Percentiles rank a stretch among this genome's conserved stretches.
phyloP scores from a whole-genome alignment of 2,113 vertebrate genomes.

The Diphyllodes magnificus region DNA sequence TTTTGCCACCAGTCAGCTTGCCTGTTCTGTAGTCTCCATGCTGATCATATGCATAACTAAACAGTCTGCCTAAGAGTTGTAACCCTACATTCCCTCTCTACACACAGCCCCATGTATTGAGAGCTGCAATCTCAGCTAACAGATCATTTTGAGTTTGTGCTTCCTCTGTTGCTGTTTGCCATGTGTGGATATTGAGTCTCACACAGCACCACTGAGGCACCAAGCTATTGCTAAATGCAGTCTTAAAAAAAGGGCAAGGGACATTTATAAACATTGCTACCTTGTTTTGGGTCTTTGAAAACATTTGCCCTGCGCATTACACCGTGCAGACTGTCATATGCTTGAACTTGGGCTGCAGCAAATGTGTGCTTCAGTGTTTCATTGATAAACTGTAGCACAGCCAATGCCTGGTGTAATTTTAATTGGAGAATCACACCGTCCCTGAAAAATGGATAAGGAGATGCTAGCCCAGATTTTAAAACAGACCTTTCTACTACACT shows the following conservation, averaged over 20 bases:
- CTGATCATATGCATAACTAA: background rate
- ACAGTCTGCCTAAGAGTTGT: background rate
- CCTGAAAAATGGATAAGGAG: background rate
- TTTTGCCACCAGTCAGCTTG: background rate
- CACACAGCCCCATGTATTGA: accelerated
- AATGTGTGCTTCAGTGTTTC: background rate
- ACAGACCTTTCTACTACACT: background rate
- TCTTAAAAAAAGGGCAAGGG: background rate
- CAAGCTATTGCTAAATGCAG: background rate
- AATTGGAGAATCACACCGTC: background rate
- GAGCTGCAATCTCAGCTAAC: background rate
- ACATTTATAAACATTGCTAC: background rate
- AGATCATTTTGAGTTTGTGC: background rate
- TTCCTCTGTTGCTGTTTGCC: background rate
- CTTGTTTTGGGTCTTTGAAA: background rate
- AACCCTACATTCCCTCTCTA: background rate
- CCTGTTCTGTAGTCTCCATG: background rate
- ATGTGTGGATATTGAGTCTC: background rate
- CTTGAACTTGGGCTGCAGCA: background rate
- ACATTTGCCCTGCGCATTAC: background rate
- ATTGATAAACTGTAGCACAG: background rate
- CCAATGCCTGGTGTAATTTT: background rate
- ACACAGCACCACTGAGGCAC: background rate
- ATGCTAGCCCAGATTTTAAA: background rate
- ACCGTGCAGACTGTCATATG: background rate